Evolutionary conservation across 1,140 invertebrate genomes (phyloP).

Genomic region (Mycetomoellerius zeteki): DNA sequence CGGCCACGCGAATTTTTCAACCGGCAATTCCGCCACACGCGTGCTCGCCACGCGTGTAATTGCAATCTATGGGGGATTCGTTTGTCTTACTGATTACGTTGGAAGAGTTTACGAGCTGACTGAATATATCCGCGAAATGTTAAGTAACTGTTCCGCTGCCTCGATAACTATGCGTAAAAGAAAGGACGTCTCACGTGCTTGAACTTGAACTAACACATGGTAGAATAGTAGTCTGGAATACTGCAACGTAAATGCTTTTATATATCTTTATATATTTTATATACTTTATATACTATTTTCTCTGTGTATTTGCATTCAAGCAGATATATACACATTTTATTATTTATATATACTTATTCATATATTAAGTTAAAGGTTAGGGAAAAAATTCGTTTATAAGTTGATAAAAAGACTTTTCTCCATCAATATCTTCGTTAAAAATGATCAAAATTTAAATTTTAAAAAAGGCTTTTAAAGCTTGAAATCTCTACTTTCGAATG

Average conservation of each 20-base stretch:
- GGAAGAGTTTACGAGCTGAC: conserved; percentile 18
- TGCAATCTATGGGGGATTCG: conserved; percentile 38
- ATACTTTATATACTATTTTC: no score
- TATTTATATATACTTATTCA: not conserved
- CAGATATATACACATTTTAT: not conserved
- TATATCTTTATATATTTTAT: not conserved
- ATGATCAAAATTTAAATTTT: no score
- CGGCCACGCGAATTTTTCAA: conserved; percentile 67
- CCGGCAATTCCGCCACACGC: conserved; percentile 35
- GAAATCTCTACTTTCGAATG: no score
- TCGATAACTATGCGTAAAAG: conserved; percentile 3
- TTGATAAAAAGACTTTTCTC: no score
- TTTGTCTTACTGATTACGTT: conserved; percentile 51
- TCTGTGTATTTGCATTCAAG: no score
- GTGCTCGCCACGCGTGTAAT: conserved; percentile 44
- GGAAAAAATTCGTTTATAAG: no score
- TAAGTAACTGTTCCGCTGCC: conserved; percentile 46
- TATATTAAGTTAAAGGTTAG: no score
- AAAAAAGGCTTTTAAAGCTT: no score
- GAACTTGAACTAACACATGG: conserved; percentile 10
- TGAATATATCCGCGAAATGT: conserved; percentile 20
- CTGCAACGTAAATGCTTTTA: not conserved
- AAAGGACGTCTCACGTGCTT: conserved; percentile 31
- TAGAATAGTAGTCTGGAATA: not conserved
- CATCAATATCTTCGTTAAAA: no score